These are phyloP conservation scores for Sepiola atlantica DNA, from an alignment of 2,888 invertebrate species.

Conservation along the genomic window DNA sequence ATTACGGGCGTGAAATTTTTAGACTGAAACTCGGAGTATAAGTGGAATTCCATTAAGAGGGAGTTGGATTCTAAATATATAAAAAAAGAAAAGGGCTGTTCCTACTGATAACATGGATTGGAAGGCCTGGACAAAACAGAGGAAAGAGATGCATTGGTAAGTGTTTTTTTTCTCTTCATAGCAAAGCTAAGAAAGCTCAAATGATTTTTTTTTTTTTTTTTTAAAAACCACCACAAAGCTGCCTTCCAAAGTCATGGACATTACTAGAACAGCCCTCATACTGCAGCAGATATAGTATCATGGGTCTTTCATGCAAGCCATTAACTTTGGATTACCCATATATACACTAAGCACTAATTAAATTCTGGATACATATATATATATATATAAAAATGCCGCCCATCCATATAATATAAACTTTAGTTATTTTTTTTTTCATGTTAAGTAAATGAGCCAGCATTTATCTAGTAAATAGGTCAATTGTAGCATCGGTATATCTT, in stretches of 20 bases:
- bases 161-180: conserved; percentile 23
- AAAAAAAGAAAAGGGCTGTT: conserved; percentile 45
- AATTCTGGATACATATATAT: neutral
- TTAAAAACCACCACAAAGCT: conserved; percentile 39
- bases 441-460: neutral
- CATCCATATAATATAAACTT: neutral
- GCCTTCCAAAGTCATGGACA: conserved; percentile 46
- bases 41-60: conserved; percentile 35
- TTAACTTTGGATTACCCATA: conserved; percentile 6
- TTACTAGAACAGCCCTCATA: conserved; percentile 47
- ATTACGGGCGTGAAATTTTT: neutral
- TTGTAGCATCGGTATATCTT: conserved; percentile 1
- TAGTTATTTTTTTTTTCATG: neutral
- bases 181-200: conserved; percentile 39
- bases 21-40: neutral
- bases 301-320: conserved; percentile 22
- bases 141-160: conserved; percentile 34
- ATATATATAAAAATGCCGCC: neutral
- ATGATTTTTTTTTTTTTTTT: conserved; percentile 6
- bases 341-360: neutral
- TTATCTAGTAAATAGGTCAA: neutral
- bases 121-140: conserved; percentile 46
- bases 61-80: neutral
- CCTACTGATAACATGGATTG: conserved; percentile 45
- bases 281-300: conserved; percentile 38